Evolutionary conservation across 1,140 invertebrate species (phyloP).

Genomic region (Leptopilina boulardi): DNA sequence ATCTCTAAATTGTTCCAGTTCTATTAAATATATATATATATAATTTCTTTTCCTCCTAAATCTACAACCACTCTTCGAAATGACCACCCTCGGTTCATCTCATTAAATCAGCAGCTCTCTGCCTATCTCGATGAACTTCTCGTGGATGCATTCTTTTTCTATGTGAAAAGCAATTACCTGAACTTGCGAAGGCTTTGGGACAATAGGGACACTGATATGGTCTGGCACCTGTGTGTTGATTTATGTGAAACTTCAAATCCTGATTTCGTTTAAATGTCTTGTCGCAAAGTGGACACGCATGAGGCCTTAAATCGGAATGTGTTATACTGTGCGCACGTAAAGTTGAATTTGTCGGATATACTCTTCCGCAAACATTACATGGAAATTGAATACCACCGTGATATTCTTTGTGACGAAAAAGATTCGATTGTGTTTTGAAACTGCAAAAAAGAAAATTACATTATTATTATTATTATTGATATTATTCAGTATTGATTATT

Average conservation of each 20-base stretch:
- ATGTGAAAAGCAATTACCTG: constrained; percentile 87
- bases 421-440: constrained; percentile 83
- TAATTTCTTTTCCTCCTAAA: constrained; percentile 20
- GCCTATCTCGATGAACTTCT: constrained; percentile 75
- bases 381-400: constrained; percentile 81
- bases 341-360: constrained; percentile 83
- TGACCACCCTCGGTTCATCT: constrained; percentile 70
- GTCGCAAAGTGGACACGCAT: constrained; percentile 83
- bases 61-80: constrained; percentile 66
- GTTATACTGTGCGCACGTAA: constrained; percentile 84
- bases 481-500: too few species aligned
- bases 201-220: constrained; percentile 90
- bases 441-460: constrained; percentile 70
- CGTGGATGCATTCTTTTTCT: constrained; percentile 84
- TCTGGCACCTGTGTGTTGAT: constrained; percentile 87
- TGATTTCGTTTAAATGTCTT: constrained; percentile 87
- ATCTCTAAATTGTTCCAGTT: constrained; percentile 6
- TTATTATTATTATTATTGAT: not conserved
- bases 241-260: constrained; percentile 87
- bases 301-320: constrained; percentile 82
- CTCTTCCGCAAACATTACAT: constrained; percentile 82
- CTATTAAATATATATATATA: constrained; percentile 29
- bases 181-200: constrained; percentile 86
- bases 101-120: constrained; percentile 75
- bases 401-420: constrained; percentile 81